These are phyloP conservation scores for Tiliqua scincoides DNA, from an alignment of 2,113 vertebrate species.

Conservation along the genomic window DNA sequence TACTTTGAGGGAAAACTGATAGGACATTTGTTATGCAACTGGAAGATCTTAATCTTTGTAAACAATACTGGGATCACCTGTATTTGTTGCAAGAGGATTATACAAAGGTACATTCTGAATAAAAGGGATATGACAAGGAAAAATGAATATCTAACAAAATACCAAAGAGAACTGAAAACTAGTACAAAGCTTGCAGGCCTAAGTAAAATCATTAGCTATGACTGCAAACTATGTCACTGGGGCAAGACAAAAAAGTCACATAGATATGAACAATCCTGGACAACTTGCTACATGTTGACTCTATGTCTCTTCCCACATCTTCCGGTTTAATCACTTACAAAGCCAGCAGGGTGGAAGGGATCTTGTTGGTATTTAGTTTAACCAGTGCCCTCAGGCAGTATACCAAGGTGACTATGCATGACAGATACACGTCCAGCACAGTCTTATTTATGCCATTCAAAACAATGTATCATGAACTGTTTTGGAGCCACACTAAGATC, in stretches of 20 bases:
- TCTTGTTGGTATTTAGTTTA: neutral
- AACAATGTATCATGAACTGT: neutral
- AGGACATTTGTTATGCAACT: neutral
- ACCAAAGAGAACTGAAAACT: neutral
- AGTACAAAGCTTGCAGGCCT: neutral
- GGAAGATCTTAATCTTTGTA: neutral
- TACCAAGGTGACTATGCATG: neutral
- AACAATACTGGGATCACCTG: neutral
- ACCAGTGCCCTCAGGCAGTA: neutral
- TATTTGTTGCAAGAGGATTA: neutral
- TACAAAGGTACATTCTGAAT: neutral
- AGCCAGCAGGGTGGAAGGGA: neutral
- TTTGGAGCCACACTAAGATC: neutral
- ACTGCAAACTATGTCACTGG: neutral
- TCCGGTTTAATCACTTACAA: neutral
- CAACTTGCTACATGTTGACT: neutral
- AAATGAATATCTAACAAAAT: neutral
- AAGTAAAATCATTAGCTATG: neutral
- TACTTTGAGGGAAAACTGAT: neutral
- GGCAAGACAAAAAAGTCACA: neutral
- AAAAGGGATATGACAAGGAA: neutral
- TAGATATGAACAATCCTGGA: neutral
- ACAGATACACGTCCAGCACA: neutral
- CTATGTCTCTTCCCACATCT: neutral
- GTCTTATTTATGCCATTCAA: neutral